phyloP scores from a whole-genome alignment of 2,797 vertebrate species.

The Enteromius argenteus region DNA sequence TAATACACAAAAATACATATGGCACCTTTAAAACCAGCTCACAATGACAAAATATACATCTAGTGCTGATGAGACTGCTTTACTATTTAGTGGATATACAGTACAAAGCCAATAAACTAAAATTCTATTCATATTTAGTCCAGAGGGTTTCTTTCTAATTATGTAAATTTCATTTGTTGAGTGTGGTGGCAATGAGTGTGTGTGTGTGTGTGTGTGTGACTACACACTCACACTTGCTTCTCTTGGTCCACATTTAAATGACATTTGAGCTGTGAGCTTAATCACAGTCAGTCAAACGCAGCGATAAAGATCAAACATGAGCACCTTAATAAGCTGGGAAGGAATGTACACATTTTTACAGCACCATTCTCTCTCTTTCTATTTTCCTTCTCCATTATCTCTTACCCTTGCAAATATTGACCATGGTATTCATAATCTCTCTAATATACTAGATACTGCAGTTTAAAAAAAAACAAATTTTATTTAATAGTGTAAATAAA shows the following conservation, averaged over 20 bases:
- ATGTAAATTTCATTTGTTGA: slow-evolving; percentile 26
- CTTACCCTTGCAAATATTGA: neutral
- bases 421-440: neutral
- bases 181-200: neutral
- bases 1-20: neutral
- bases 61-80: neutral
- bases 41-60: neutral
- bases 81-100: neutral
- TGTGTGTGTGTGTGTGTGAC: slow-evolving; percentile 14
- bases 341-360: neutral
- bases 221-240: neutral
- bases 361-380: neutral
- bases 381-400: neutral
- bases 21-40: neutral
- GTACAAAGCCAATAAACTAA: neutral
- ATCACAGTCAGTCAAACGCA: slow-evolving; percentile 9
- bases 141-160: neutral
- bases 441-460: neutral
- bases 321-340: neutral
- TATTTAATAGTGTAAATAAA: neutral
- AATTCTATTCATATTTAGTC: slow-evolving; percentile 2
- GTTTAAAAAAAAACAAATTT: neutral
- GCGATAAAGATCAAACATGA: neutral
- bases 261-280: slow-evolving; percentile 15
- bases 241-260: neutral